Conservation (phyloP, 2,113 vertebrate species). For the Centropristis striata region DNA sequence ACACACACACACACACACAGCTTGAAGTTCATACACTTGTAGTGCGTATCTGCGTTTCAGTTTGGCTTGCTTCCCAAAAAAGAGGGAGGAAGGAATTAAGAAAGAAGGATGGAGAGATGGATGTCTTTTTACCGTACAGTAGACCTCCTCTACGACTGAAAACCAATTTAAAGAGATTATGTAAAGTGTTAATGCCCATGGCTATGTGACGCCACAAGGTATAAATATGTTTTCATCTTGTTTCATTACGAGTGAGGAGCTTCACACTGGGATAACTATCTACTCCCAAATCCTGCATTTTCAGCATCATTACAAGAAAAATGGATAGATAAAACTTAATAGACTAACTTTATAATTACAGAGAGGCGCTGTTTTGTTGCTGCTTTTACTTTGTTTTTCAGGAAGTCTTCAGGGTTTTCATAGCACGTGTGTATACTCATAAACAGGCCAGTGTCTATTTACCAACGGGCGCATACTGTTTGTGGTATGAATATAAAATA, state of each 20-base stretch:
- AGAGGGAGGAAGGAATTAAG: neutral
- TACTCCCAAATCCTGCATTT: neutral
- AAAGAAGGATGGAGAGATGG: neutral
- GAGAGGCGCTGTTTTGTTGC: neutral
- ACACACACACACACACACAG: neutral
- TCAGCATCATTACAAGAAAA: neutral
- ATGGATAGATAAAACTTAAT: too few relatives aligned
- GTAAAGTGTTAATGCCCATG: neutral
- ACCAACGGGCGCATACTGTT: too few relatives aligned
- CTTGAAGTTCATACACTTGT: neutral
- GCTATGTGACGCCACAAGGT: neutral
- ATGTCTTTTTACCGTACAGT: too few relatives aligned
- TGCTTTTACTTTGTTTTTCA: neutral
- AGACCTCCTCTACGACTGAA: too few relatives aligned
- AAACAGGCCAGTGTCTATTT: neutral
- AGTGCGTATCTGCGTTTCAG: constrained; percentile 10
- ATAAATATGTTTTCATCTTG: neutral
- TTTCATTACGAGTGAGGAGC: neutral
- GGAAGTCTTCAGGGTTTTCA: neutral
- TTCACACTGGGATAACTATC: neutral
- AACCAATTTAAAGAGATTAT: neutral
- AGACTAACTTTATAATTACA: too few relatives aligned
- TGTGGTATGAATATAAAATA: neutral
- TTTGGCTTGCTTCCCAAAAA: neutral
- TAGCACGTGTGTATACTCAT: neutral